phyloP scores from a whole-genome alignment of 2,113 vertebrate species.

The Tyrannus savana region DNA sequence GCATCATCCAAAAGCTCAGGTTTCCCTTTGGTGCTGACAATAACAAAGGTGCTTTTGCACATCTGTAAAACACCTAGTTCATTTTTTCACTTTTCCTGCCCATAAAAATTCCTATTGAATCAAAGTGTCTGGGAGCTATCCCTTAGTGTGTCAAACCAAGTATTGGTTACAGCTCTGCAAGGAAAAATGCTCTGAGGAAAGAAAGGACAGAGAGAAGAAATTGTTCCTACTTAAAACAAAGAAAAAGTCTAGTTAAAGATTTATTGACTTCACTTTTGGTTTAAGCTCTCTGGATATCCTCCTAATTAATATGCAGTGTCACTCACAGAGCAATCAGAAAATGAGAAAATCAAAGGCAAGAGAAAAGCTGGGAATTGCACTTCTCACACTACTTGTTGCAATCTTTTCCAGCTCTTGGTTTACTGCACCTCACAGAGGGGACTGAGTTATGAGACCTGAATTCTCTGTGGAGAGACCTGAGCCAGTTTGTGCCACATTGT shows the following conservation, averaged over 20 bases:
- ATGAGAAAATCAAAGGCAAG: slow-evolving; percentile 2
- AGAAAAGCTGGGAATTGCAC: neutral
- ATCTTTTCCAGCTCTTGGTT: neutral
- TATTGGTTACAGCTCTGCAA: neutral
- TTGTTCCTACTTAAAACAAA: neutral
- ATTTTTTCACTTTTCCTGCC: neutral
- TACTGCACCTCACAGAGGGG: neutral
- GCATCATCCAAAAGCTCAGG: neutral
- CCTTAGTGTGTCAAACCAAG: neutral
- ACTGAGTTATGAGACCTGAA: neutral
- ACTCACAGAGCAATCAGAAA: neutral
- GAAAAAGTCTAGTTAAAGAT: neutral
- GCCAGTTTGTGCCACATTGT: neutral
- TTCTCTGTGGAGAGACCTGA: neutral
- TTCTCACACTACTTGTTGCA: neutral
- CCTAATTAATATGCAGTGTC: neutral
- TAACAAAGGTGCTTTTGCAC: neutral
- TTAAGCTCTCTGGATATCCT: neutral
- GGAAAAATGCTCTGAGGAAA: neutral
- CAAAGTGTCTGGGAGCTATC: neutral
- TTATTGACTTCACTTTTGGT: neutral
- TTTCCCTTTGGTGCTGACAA: neutral
- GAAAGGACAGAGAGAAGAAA: neutral
- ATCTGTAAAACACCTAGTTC: neutral
- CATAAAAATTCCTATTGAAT: neutral